Base-by-base conservation (phyloP, 2,113 vertebrate species). In the Apistogramma diplotaenia region DNA sequence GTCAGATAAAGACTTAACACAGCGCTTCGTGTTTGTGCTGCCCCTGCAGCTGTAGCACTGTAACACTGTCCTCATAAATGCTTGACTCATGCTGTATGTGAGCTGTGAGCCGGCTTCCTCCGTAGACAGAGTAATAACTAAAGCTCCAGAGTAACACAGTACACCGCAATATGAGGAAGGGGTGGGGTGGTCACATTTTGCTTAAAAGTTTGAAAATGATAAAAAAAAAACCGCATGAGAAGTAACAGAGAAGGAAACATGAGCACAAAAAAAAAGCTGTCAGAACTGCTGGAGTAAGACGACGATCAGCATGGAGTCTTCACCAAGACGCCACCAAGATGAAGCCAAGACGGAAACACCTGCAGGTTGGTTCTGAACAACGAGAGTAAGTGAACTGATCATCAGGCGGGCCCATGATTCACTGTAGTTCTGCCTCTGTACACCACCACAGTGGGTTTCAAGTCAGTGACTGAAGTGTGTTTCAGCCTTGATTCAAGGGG, bases 301-400 rank as follows among this genome's bases (percentile, higher is more conserved):
- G 8, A 33, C 23, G 37, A 0, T 35, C 25, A 23, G 43, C 67
- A 79, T 88, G 84, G 83, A 83, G 8, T 3, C 16, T 6, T 23
- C 70, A 1, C 51, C 1, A 40, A 55, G 76, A 65, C 37, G 33
- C 40, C 5, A 3, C 2, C 73, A 77, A 2, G 81, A 61, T 0
- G 56, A 62, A 3, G 43, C 11, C 2, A 7, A 27, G 31, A 46
- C 35, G 43, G 23, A 73, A 75, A 46, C 73, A 19, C 10, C 73
- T 51, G 70, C 53, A 89, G 83, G 85, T 89, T 1, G 1, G 86
- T 76, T n/a, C n/a, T n/a, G n/a, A n/a, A n/a, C n/a, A n/a, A n/a
- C n/a, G n/a, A n/a, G n/a, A n/a, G n/a, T n/a, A n/a, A n/a, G n/a
- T n/a, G n/a, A n/a, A n/a, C n/a, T n/a, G n/a, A n/a, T n/a, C n/a